Conservation (phyloP, 2,113 vertebrate species). For the Cebus imitator region DNA sequence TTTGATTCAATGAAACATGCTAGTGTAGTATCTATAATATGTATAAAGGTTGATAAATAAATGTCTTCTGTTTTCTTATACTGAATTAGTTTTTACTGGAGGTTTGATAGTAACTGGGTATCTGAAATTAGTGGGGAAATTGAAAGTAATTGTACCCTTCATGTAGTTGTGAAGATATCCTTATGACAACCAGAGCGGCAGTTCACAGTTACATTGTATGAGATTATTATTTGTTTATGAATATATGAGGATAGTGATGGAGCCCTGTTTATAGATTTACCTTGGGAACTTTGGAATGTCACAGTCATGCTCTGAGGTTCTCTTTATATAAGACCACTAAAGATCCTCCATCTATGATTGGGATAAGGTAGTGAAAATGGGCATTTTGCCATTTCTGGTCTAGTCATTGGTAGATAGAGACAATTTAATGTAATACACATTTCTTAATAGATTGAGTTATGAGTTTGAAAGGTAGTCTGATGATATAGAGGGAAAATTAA, state of each 20-base stretch:
- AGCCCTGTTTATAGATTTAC: neutral
- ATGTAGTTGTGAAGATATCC: neutral
- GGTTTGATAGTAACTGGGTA: neutral
- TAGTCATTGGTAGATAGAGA: neutral
- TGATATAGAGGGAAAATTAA: neutral
- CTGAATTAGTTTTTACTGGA: neutral
- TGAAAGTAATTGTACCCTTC: conserved; percentile 16
- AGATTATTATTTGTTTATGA: neutral
- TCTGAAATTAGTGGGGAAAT: neutral
- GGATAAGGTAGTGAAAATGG: neutral
- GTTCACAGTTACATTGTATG: neutral
- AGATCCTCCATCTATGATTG: neutral
- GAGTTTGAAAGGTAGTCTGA: neutral
- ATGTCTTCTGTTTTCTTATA: neutral
- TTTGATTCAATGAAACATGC: neutral
- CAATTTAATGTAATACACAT: neutral
- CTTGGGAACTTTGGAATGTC: neutral
- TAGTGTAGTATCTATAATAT: neutral
- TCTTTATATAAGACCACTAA: neutral
- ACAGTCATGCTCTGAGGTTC: neutral
- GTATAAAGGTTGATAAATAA: neutral
- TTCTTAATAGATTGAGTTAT: conserved; percentile 27
- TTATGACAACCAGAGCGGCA: neutral
- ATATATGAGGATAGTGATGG: neutral
- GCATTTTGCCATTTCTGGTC: conserved; percentile 26